These are phyloP conservation scores for Paralichthys olivaceus DNA, from an alignment of 2,113 vertebrate species.

Conservation along the genomic window DNA sequence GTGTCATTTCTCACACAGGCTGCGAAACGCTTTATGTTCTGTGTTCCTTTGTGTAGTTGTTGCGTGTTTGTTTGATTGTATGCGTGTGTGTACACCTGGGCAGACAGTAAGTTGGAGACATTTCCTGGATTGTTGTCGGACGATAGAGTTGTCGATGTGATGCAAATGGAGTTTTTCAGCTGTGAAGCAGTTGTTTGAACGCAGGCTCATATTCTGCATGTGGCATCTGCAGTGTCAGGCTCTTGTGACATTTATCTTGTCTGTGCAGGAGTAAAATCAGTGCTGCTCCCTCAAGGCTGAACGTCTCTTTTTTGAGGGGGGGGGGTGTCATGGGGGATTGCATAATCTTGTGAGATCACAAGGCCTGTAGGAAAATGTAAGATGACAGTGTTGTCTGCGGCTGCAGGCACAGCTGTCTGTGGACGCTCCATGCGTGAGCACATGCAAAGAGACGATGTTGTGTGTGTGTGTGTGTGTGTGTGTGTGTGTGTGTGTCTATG, in stretches of 20 bases:
- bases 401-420: constrained; percentile 66
- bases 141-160: constrained; percentile 32
- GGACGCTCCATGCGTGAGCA: constrained; percentile 53
- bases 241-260: constrained; percentile 68
- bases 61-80: constrained; percentile 52
- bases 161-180: constrained; percentile 28
- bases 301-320: constrained; percentile 72
- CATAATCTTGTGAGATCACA: constrained; percentile 76
- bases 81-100: constrained; percentile 40
- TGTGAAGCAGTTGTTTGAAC: constrained; percentile 50
- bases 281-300: constrained; percentile 59
- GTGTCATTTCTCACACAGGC: constrained; percentile 52
- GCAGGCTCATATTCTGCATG: constrained; percentile 27
- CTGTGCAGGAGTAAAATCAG: constrained; percentile 63
- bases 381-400: constrained; percentile 67
- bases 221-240: constrained; percentile 57
- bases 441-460: constrained; percentile 9
- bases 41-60: constrained; percentile 40
- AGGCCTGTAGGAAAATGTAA: constrained; percentile 74
- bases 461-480: not conserved
- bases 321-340: constrained; percentile 45
- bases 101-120: constrained; percentile 23
- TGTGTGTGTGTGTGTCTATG: constrained; percentile 18
- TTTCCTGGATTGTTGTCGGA: constrained; percentile 18
- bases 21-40: constrained; percentile 44